Evolutionary conservation across 1,140 invertebrate species (phyloP), one percentile per base, ranked within the genome.

Genomic region (Habropoda laboriosa): DNA sequence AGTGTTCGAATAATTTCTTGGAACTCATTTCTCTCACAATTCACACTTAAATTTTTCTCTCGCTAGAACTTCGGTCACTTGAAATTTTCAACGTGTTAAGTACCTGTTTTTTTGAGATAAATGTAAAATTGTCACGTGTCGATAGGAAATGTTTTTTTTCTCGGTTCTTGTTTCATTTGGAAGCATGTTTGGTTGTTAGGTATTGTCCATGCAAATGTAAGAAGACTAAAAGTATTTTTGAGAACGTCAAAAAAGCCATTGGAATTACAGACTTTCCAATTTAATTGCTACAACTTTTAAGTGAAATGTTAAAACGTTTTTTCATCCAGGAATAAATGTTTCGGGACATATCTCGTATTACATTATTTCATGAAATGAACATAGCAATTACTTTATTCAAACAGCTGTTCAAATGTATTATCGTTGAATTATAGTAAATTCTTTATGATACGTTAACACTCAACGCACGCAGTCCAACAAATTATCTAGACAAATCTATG

Each of bases 1-100:
- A 24, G 64, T 4, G 49, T 30, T 67, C 71, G 81, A 24, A 72
- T 55, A 67, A 80, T 80, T 83, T 63, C 24, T 70, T 67, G 64
- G 21, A 74, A 83, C 60, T 77, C 60, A 42, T 55, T 67, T 30
- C 70, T 60, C 21, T 47, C 55, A 18, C 49, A 10, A 32, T 51
- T 49, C 47, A 3, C 30, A 30, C 13, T 6, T 35, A 58, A 58
- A 35, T 35, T n/a, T 0, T 3, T 3, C 32, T 38, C 18, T 35
- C 10, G 0, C 1, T n/a, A n/a, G n/a, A n/a, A n/a, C n/a, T n/a
- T n/a, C n/a, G n/a, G n/a, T n/a, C n/a, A n/a, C n/a, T n/a, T n/a
- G n/a, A n/a, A n/a, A n/a, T n/a, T n/a, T n/a, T n/a, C n/a, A n/a
- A n/a, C n/a, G n/a, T n/a, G n/a, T n/a, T n/a, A n/a, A n/a, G n/a